Conservation (phyloP, 2,797 vertebrate genomes). For the Spea hammondii region DNA sequence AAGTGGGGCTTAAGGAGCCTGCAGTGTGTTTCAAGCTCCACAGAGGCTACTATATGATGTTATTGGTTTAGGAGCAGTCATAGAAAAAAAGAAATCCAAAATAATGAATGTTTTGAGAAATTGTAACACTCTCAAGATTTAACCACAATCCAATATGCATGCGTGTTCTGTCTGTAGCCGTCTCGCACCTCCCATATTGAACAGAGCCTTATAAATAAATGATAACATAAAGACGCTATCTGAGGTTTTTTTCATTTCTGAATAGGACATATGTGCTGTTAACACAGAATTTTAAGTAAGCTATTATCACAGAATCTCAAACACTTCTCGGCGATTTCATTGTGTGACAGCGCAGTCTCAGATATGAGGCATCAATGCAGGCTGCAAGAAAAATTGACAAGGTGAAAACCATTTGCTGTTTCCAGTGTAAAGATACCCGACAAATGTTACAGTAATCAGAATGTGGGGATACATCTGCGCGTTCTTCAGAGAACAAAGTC, state of each 20-base stretch:
- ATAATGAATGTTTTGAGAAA: neutral
- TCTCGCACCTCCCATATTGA: conserved; percentile 40
- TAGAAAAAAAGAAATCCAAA: neutral
- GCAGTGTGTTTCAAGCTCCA: too few relatives aligned
- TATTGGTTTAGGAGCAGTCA: too few relatives aligned
- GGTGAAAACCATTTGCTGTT: neutral
- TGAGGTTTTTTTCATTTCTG: conserved; percentile 1
- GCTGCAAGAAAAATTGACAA: neutral
- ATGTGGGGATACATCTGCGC: conserved; percentile 10
- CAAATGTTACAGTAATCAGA: neutral
- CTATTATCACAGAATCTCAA: conserved; percentile 39
- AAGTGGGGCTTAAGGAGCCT: too few relatives aligned
- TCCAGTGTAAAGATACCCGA: neutral
- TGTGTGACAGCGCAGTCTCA: conserved; percentile 4
- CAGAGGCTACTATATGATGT: too few relatives aligned
- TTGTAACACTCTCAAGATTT: neutral
- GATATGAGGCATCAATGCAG: neutral
- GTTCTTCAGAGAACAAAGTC: conserved; percentile 10
- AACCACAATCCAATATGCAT: conserved; percentile 21
- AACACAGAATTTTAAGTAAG: conserved; percentile 43
- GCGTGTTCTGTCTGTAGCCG: conserved; percentile 21
- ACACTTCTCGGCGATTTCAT: conserved; percentile 21
- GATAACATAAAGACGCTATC: conserved; percentile 37
- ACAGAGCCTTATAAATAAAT: conserved; percentile 39
- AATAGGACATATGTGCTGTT: conserved; percentile 46